Evolutionary conservation across 2,797 vertebrate species (phyloP), one percentile per base, ranked within the genome.

Genomic region (Hirundo rustica): DNA sequence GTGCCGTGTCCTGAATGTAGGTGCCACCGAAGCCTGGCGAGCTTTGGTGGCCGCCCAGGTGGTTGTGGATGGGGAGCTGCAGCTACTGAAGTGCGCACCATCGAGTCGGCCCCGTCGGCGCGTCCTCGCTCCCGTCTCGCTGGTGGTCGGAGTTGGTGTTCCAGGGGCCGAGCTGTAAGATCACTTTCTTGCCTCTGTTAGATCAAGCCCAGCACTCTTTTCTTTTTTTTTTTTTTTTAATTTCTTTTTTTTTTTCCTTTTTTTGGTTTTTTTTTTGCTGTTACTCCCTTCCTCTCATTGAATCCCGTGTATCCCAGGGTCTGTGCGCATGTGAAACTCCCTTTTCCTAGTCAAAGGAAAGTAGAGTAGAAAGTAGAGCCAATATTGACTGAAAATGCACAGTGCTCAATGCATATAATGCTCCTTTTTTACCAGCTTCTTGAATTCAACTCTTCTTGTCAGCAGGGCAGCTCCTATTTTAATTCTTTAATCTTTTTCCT

Each of bases 371-470:
- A 93, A 93, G 89, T 95, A 94, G 95, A 97, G 88, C 91, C 66
- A 81, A 89, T 91, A 88, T 45, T 96, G 95, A 96, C 95, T 95
- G 96, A 93, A 93, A 94, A 97, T 92, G 95, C 95, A 96, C 95
- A 96, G 95, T 92, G 92, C 94, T 96, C 95, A 82, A 95, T 94
- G 95, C 96, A 95, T 94, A 96, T 93, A 93, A 96, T 96, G 95
- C 96, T 96, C 93, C 82, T 96, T 95, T 97, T 97, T 96, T 96
- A 96, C 96, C 92, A 88, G 96, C 96, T 97, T 94, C 95, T 95
- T 91, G 79, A 95, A 93, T 85, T 93, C 93, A 75, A 95, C 91
- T 96, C 94, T 93, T 96, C 95, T 95, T 94, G 94, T 96, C 95
- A 96, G 95, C 96, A 96, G 91, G 92, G 93, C 91, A 96, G 95